A percentile compares a stretch with the other conserved stretches of the same genome.
Conservation (phyloP, 2,797 vertebrate genomes). For the Astyanax mexicanus region DNA sequence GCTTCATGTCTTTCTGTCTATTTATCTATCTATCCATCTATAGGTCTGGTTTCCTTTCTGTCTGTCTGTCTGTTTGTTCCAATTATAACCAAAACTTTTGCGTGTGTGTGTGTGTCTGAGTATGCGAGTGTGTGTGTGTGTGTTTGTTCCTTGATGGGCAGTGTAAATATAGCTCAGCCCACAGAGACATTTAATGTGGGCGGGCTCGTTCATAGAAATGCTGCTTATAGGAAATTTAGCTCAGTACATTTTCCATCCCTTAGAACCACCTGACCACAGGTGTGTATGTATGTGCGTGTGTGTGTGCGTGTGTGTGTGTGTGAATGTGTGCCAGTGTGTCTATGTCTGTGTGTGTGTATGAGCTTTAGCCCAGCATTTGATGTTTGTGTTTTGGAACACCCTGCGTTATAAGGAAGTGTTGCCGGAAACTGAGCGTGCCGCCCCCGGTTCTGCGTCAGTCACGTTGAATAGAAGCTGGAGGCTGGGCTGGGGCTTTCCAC, state of each 20-base stretch:
- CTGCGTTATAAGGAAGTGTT: slow-evolving; percentile 81
- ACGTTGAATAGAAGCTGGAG: slow-evolving; percentile 75
- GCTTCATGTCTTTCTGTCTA: too few species aligned
- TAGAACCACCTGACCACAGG: slow-evolving; percentile 78
- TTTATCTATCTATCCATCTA: neutral
- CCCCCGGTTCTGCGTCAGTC: slow-evolving; percentile 82
- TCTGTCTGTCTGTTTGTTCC: neutral
- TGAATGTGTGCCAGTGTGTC: too few species aligned
- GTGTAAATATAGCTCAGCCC: slow-evolving; percentile 51
- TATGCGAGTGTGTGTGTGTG: slow-evolving; percentile 28
- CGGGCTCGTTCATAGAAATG: slow-evolving; percentile 81
- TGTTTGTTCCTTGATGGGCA: slow-evolving; percentile 58
- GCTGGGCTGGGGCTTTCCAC: slow-evolving; percentile 73
- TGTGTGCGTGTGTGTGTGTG: slow-evolving; percentile 38
- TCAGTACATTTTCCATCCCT: slow-evolving; percentile 82
- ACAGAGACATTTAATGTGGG: slow-evolving; percentile 77
- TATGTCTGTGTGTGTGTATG: slow-evolving; percentile 50
- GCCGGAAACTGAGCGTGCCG: slow-evolving; percentile 82
- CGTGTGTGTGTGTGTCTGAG: neutral
- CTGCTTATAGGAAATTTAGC: slow-evolving; percentile 81
- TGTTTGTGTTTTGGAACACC: slow-evolving; percentile 80
- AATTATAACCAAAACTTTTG: too few species aligned
- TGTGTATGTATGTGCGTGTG: slow-evolving; percentile 40
- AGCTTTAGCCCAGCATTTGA: slow-evolving; percentile 69
- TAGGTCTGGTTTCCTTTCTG: too few species aligned